phyloP scores from a whole-genome alignment of 1,140 invertebrate genomes.

The Pachyrhynchus sulphureomaculatus region DNA sequence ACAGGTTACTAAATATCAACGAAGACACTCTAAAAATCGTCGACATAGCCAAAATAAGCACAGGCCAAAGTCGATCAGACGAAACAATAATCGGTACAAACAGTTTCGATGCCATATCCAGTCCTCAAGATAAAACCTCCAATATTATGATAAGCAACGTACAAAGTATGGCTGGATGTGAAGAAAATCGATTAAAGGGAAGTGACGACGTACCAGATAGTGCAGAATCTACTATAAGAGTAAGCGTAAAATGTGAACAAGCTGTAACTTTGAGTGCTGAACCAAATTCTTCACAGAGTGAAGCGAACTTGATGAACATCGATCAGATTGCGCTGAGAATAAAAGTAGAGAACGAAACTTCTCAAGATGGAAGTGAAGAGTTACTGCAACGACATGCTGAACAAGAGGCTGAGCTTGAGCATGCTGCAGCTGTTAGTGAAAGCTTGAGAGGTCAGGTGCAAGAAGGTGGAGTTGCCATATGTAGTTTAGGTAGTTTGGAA shows the following conservation, averaged over 20 bases:
- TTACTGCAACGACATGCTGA: neutral
- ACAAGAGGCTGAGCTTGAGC: neutral
- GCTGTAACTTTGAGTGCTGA: neutral
- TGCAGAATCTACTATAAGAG: no score
- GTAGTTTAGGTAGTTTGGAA: no score
- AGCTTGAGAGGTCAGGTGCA: neutral
- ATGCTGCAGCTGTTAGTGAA: neutral
- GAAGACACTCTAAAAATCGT: constrained; percentile 25
- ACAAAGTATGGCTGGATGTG: constrained; percentile 21
- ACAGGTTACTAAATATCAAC: constrained; percentile 4
- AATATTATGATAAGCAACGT: constrained; percentile 25
- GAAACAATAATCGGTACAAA: neutral
- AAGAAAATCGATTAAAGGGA: neutral
- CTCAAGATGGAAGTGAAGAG: neutral
- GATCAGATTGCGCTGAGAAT: neutral
- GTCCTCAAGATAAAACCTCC: neutral
- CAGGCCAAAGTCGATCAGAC: neutral
- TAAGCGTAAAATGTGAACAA: neutral
- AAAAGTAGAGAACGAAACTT: neutral
- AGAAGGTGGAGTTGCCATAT: neutral
- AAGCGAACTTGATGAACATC: neutral
- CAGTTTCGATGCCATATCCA: neutral
- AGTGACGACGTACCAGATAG: neutral
- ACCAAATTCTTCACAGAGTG: neutral
- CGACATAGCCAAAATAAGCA: constrained; percentile 20